phyloP scores from a whole-genome alignment of 2,113 vertebrate genomes.

The Hemichromis elongatus region DNA sequence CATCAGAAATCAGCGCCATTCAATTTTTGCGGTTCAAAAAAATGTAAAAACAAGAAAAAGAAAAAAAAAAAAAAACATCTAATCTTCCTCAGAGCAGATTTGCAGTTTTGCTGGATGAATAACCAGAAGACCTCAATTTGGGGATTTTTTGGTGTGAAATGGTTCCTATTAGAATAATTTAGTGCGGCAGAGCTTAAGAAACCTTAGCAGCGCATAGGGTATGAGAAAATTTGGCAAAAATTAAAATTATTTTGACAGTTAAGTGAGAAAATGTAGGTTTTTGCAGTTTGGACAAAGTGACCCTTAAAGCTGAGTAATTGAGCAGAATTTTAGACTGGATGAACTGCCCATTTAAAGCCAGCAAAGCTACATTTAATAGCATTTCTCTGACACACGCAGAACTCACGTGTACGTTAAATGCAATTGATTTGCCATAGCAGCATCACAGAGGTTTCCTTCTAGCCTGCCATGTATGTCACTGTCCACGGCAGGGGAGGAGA shows the following conservation, averaged over 20 bases:
- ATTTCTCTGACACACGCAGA: not conserved
- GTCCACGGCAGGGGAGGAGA: slow-evolving; percentile 15
- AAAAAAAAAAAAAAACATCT: not conserved
- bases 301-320: slow-evolving; percentile 28
- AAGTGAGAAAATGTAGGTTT: slow-evolving; percentile 30
- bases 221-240: not conserved
- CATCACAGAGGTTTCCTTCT: not conserved
- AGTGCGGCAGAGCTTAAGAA: not conserved
- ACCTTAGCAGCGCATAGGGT: not conserved
- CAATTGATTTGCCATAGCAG: not conserved
- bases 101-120: not conserved
- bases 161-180: not conserved
- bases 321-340: slow-evolving; percentile 22
- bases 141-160: not conserved
- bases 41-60: not conserved
- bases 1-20: not conserved
- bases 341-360: not conserved
- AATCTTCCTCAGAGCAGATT: not conserved
- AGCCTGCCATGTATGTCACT: not conserved
- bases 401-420: not conserved
- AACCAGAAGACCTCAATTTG: not conserved
- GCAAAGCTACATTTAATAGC: not conserved
- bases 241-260: slow-evolving; percentile 20
- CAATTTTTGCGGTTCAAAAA: not conserved
- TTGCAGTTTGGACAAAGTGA: slow-evolving; percentile 20